phyloP scores from a whole-genome alignment of 2,797 vertebrate species.

The Streptopelia turtur region DNA sequence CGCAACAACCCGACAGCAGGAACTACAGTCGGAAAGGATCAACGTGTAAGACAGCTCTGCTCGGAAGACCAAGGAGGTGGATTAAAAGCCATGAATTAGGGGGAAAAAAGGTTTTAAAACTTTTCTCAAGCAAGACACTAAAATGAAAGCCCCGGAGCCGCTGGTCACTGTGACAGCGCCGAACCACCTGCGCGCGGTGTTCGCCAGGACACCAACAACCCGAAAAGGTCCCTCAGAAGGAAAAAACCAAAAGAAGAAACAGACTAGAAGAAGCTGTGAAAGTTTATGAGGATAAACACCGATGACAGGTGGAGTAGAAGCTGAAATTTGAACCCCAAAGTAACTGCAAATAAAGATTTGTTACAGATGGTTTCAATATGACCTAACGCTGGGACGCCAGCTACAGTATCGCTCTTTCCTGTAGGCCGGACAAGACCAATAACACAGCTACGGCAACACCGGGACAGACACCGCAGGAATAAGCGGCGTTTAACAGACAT shows the following conservation, averaged over 20 bases:
- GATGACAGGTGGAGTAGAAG: slow-evolving; percentile 78
- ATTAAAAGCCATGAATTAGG: background rate
- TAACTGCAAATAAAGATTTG: slow-evolving; percentile 77
- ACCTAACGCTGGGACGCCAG: slow-evolving; percentile 54
- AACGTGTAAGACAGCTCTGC: background rate
- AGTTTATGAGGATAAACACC: slow-evolving; percentile 69
- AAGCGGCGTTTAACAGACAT: background rate
- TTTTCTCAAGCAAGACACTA: background rate
- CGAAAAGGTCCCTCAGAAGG: slow-evolving; percentile 36
- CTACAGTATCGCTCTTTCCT: slow-evolving; percentile 45
- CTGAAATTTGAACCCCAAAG: slow-evolving; percentile 76
- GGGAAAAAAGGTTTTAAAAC: background rate
- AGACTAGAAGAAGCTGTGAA: slow-evolving; percentile 68
- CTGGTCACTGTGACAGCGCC: background rate
- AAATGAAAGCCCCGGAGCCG: background rate
- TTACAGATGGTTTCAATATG: slow-evolving; percentile 78
- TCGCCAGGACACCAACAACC: background rate
- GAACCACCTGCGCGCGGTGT: too few relatives aligned
- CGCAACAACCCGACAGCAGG: background rate
- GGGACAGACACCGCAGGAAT: background rate
- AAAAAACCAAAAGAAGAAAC: background rate
- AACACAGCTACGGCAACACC: slow-evolving; percentile 23
- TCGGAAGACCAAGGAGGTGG: background rate
- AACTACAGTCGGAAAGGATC: background rate
- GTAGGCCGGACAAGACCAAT: slow-evolving; percentile 58